Base-by-base conservation (phyloP, 92 coral and sea anemone genomes). In the Zoanthus sociatus region DNA sequence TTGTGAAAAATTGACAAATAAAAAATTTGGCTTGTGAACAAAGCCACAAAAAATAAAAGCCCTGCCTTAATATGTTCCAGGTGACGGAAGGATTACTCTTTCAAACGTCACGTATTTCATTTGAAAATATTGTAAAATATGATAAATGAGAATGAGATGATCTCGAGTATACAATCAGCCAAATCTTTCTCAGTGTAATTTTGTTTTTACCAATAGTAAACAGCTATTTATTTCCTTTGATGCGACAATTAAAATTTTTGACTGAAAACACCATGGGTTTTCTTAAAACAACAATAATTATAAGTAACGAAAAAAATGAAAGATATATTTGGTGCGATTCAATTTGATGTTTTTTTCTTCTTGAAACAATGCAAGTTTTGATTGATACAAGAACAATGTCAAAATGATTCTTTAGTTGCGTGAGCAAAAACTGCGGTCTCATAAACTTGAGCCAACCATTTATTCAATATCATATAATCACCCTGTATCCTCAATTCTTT, bases 241-340 rank as follows among this genome's bases (percentile, higher is more conserved):
- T 37, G 42, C 42, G 84, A 63, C 64, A 8, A 44, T 15, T 51
- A 45, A 21, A 14, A 81, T 47, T 47, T 31, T 12, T 5, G 58
- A 63, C 9, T 42, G 54, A 51, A 51, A 32, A 9, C 54, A 16
- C 37, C 0, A 20, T 20, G 75, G 60, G 12, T 26, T 66, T 81
- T 17, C 7, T 81, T 21, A 16, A 67, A 45, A 37, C 26, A 79
- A 47, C 68, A 42, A 47, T 6, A 63, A 56, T 20, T 42, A 64
- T 16, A 51, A 18, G 55, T 37, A 37, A 83, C 87, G 78, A 91
- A 78, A 71, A 91, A 91, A 71, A 73, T 83, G 64, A 16, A 64
- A 50, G 55, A 7, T 50, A 50, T 50, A 50, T 50, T 50, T 50
- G 12, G 9, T 50, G 12, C 55, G 55, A 50, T 3, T 11, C 2